phyloP scores from a whole-genome alignment of 2,113 vertebrate species.

The Amazona guildingii region DNA sequence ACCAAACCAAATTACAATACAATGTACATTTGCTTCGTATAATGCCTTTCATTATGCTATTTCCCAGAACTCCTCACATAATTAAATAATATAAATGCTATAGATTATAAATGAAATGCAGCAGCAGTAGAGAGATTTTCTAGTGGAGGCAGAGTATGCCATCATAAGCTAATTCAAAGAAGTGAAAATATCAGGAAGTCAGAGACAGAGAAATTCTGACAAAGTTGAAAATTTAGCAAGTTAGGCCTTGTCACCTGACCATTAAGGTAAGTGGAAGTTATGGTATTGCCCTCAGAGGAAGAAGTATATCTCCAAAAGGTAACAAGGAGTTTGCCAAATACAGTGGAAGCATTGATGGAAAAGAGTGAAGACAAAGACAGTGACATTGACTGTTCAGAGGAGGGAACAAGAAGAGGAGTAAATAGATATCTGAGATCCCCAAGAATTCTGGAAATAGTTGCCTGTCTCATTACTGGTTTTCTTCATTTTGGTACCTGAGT shows the following conservation, averaged over 20 bases:
- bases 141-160: neutral
- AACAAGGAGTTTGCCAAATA: neutral
- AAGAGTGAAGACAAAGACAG: neutral
- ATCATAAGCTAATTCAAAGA: neutral
- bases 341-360: neutral
- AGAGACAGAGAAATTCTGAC: neutral
- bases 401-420: neutral
- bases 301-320: neutral
- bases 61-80: slow-evolving; percentile 25
- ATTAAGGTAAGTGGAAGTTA: neutral
- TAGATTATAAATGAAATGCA: neutral
- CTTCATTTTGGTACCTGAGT: neutral
- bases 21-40: slow-evolving; percentile 3
- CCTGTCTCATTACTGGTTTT: neutral
- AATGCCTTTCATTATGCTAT: slow-evolving; percentile 21
- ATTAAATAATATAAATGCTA: slow-evolving; percentile 10
- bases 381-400: neutral
- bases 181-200: neutral
- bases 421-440: neutral
- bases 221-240: neutral
- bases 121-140: neutral
- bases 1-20: slow-evolving; percentile 29
- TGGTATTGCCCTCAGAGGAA: neutral
- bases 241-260: neutral
- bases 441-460: neutral